A percentile compares a stretch with the other conserved stretches of the same genome.
phyloP scores from a whole-genome alignment of 2,113 vertebrate genomes.

The Sylvilagus bachmani region DNA sequence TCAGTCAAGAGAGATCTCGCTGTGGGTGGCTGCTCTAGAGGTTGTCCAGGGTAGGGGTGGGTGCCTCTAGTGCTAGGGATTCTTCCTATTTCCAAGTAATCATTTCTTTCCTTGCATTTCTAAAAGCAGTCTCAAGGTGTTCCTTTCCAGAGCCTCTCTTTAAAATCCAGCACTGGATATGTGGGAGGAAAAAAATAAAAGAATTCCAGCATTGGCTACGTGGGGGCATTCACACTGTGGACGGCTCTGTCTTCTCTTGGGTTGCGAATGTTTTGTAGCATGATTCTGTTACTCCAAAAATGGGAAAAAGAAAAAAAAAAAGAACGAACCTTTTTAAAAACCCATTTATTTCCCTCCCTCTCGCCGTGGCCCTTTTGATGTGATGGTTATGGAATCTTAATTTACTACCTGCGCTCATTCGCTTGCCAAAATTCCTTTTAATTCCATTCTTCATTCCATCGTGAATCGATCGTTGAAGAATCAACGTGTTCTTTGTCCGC shows the following conservation, averaged over 20 bases:
- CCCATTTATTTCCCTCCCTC: neutral
- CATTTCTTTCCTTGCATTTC: neutral
- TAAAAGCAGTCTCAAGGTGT: neutral
- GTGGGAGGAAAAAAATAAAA: neutral
- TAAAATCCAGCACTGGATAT: neutral
- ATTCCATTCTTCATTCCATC: neutral
- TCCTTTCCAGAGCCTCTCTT: neutral
- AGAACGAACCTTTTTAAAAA: neutral
- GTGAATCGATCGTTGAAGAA: neutral
- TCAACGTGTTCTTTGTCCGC: neutral
- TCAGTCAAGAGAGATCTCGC: no score
- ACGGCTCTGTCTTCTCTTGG: neutral
- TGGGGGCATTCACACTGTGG: fast-evolving
- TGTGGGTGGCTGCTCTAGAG: neutral
- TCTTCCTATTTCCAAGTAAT: neutral
- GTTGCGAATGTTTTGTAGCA: neutral
- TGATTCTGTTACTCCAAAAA: conserved; percentile 1
- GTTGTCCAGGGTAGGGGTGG: no score
- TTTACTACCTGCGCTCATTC: neutral
- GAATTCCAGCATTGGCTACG: neutral
- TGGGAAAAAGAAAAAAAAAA: neutral
- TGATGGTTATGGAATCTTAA: neutral
- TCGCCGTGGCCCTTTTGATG: neutral
- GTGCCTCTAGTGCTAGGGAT: neutral
- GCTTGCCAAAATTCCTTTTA: neutral